Percentiles rank a stretch among this genome's conserved stretches.
Evolutionary conservation across 2,797 vertebrate genomes (phyloP).

Genomic region (Oreonectes daqikongensis): DNA sequence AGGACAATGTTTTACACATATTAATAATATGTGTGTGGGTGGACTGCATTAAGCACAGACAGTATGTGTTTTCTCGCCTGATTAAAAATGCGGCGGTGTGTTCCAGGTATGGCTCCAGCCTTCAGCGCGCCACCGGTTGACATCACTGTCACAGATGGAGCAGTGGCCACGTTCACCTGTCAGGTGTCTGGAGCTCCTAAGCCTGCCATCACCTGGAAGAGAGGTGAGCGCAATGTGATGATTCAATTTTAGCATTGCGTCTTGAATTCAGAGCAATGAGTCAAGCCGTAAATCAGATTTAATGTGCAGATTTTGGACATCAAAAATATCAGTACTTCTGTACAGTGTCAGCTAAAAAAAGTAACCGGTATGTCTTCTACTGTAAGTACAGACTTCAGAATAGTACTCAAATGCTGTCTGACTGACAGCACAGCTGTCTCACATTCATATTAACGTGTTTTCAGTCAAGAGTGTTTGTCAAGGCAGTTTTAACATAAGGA

Average conservation of each 20-base stretch:
- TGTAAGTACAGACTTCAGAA: background rate
- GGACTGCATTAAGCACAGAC: constrained; percentile 46
- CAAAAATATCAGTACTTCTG: no score
- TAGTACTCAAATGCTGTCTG: background rate
- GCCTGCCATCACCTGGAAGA: constrained; percentile 90
- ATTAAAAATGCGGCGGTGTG: constrained; percentile 34
- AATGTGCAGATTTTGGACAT: background rate
- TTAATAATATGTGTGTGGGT: constrained; percentile 54
- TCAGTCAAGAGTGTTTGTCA: background rate
- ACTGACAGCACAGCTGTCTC: background rate
- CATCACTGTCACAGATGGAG: constrained; percentile 87
- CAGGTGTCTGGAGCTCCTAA: constrained; percentile 90
- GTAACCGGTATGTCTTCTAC: no score
- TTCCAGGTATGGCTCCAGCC: constrained; percentile 82
- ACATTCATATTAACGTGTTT: background rate
- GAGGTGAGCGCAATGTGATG: constrained; percentile 73
- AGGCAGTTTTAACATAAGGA: background rate
- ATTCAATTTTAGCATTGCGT: background rate
- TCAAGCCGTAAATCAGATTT: background rate
- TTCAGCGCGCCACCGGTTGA: constrained; percentile 79
- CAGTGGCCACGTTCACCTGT: constrained; percentile 82
- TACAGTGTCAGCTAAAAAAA: no score
- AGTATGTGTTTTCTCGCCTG: constrained; percentile 8
- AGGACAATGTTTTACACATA: constrained; percentile 51
- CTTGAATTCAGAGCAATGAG: background rate